Conservation (phyloP, 2,888 invertebrate genomes). For the Dysmachus trigonus region DNA sequence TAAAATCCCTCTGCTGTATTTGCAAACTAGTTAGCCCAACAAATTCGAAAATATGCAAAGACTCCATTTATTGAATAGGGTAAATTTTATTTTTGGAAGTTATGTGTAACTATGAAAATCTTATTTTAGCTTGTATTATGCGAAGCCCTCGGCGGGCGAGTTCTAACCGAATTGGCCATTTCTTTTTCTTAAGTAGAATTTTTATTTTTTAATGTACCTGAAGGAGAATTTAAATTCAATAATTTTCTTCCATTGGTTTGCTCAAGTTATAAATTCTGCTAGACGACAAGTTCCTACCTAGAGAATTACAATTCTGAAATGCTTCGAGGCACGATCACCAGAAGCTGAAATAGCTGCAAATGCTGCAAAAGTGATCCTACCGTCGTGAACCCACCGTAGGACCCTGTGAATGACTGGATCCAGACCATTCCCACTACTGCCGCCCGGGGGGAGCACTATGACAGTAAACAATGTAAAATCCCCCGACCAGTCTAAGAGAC, state of each 20-base stretch:
- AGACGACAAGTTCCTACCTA: background rate
- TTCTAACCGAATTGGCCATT: too few species aligned
- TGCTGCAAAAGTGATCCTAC: background rate
- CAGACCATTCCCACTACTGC: background rate
- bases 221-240: background rate
- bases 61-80: too few species aligned
- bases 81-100: too few species aligned
- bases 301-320: background rate
- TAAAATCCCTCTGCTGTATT: too few species aligned
- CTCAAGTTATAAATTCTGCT: background rate
- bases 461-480: background rate
- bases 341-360: background rate
- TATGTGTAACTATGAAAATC: too few species aligned
- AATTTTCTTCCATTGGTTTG: background rate
- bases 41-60: too few species aligned
- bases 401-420: background rate
- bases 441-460: background rate
- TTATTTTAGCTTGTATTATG: too few species aligned
- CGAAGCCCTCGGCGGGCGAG: too few species aligned
- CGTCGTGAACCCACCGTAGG: background rate
- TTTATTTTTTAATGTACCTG: too few species aligned
- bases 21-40: too few species aligned
- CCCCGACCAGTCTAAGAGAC: background rate
- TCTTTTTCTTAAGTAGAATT: too few species aligned
- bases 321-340: background rate